These are phyloP conservation scores for Squalus acanthias DNA, from an alignment of 2,797 vertebrate genomes.

Conservation along the genomic window DNA sequence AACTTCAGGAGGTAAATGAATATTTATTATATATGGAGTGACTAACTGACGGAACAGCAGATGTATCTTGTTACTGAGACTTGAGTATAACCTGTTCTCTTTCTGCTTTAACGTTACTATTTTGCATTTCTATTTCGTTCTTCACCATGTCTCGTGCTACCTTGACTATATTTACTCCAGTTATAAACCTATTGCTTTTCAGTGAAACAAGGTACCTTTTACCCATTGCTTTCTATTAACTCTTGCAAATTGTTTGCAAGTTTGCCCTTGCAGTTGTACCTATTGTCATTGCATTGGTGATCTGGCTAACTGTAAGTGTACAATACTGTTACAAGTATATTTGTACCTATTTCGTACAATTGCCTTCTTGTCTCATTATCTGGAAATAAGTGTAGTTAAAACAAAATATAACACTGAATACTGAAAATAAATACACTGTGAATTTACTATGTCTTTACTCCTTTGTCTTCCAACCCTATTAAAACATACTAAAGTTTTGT, in stretches of 20 bases:
- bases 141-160: neutral
- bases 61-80: neutral
- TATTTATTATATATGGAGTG: neutral
- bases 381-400: neutral
- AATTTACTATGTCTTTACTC: neutral
- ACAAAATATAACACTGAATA: neutral
- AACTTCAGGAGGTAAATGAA: constrained; percentile 67
- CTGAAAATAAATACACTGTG: neutral
- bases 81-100: neutral
- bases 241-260: neutral
- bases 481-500: neutral
- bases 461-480: neutral
- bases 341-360: neutral
- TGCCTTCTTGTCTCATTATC: neutral
- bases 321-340: neutral
- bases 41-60: no score
- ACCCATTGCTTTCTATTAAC: neutral
- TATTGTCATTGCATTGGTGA: neutral
- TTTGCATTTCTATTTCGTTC: neutral
- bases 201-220: neutral
- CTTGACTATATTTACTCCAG: no score
- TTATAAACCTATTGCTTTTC: neutral
- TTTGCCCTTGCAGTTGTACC: neutral
- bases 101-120: neutral
- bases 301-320: neutral